Base-by-base conservation (phyloP, 2,113 vertebrate genomes). In the Microtus pennsylvanicus region DNA sequence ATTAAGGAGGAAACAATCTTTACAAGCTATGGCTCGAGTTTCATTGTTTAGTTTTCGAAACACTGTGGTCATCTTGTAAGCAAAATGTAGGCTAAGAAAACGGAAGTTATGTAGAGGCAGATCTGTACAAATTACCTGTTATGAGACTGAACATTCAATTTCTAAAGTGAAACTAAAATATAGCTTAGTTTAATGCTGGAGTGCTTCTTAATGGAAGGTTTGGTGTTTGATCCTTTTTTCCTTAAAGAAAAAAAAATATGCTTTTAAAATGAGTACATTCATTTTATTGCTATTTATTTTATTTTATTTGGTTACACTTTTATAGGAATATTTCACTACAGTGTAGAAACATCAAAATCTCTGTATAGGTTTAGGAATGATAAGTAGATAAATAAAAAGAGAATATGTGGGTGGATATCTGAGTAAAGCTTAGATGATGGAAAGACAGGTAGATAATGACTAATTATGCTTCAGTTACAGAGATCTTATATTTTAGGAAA, bases 121-220 rank as follows among this genome's bases (percentile, higher is more conserved):
- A 33, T 55, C 19, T 69, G 7, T 45, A 26, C 6, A 61, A 11
- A 2, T 30, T 33, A 0, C 8, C 33, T 86, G 19, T n/a, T 72
- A 74, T 63, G 0, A 74, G 7, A 45, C 2, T 61, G 6, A 70
- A 10, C 24, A 38, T 76, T 72, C 58, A 65, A 21, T 76, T 81
- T 86, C 47, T 65, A 65, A 87, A 77, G 26, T 89, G 24, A 82
- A 38, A 90, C 11, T 90, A 76, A 81, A 96, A 92, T 0, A 38
- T 52, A 80, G 45, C 13, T 89, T 28, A 86, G 69, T 42, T 28
- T 58, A 63, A 63, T 61, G 6, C 87, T 90, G 5, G 75, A 82
- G 47, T 33, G 2, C 33, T 0, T 58, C 63, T 90, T 3, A 33
- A 52, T 52, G 8, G 3, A 38, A 90, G 55, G 1, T 0, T 90